Percentiles rank a stretch among this genome's conserved stretches.
These are phyloP conservation scores for Silurus glanis DNA, from an alignment of 2,113 vertebrate species.

Conservation along the genomic window DNA sequence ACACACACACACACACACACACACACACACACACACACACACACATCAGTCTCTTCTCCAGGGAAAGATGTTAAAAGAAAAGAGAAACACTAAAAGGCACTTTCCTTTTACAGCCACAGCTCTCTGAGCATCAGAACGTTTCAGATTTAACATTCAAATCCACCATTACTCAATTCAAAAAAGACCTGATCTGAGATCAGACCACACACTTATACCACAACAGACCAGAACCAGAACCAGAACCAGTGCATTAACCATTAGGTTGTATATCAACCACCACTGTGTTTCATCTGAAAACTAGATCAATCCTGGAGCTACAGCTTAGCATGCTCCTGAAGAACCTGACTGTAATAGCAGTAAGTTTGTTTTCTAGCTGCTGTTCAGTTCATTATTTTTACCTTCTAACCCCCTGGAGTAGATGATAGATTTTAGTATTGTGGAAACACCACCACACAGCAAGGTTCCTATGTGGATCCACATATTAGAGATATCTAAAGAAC, in stretches of 20 bases:
- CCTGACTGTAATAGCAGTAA: background rate
- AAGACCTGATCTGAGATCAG: background rate
- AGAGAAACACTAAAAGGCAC: background rate
- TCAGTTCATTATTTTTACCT: no score
- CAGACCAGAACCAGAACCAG: background rate
- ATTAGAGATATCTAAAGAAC: background rate
- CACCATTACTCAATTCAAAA: background rate
- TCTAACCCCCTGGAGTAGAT: no score
- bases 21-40: constrained; percentile 15
- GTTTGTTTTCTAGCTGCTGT: no score
- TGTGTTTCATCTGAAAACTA: background rate
- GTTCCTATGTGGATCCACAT: no score
- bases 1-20: constrained; percentile 25
- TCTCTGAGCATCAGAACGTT: background rate
- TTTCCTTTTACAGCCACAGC: background rate
- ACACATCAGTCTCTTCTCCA: constrained; percentile 13
- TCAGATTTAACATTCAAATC: background rate
- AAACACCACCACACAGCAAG: no score
- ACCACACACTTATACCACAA: background rate
- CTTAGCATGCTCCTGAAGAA: background rate
- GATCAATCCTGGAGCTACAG: background rate
- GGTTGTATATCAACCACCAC: background rate
- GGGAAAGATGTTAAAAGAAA: background rate
- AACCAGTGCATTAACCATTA: background rate
- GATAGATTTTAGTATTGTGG: no score